Evolutionary conservation across 2,113 vertebrate genomes (phyloP).

Genomic region (Colaptes auratus): DNA sequence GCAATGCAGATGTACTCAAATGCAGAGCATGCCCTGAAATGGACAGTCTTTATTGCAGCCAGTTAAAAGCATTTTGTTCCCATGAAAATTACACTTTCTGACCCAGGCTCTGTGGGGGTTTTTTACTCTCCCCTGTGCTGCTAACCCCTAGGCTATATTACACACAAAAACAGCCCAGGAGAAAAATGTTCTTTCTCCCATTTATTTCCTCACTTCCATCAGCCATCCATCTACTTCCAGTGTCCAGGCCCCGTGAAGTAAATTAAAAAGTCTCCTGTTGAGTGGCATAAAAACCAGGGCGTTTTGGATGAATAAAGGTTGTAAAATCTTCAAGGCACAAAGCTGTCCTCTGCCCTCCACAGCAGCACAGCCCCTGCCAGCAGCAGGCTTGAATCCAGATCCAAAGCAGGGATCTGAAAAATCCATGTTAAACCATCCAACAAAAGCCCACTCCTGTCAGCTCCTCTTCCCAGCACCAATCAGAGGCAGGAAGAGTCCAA

Average conservation of each 20-base stretch:
- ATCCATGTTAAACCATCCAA: background rate
- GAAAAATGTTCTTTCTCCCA: background rate
- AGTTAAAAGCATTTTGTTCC: constrained; percentile 18
- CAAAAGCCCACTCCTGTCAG: background rate
- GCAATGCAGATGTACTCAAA: background rate
- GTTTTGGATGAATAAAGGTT: background rate
- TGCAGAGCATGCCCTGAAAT: accelerated
- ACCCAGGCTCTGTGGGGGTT: background rate
- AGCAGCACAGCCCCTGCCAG: background rate
- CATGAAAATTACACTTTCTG: background rate
- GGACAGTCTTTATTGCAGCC: background rate
- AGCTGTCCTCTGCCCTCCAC: background rate
- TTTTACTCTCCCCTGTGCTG: background rate
- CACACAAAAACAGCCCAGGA: background rate
- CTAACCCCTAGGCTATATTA: background rate
- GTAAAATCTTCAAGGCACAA: constrained; percentile 29
- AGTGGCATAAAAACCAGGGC: background rate
- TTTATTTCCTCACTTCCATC: background rate
- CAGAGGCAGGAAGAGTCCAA: background rate
- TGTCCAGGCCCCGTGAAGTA: background rate
- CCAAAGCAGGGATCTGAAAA: background rate
- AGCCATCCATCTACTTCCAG: background rate
- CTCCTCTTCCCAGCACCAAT: background rate
- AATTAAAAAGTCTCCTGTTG: constrained; percentile 24
- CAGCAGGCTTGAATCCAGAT: background rate